Conservation (phyloP, 2,888 invertebrate genomes). For the Sphaerophoria rueppellii region DNA sequence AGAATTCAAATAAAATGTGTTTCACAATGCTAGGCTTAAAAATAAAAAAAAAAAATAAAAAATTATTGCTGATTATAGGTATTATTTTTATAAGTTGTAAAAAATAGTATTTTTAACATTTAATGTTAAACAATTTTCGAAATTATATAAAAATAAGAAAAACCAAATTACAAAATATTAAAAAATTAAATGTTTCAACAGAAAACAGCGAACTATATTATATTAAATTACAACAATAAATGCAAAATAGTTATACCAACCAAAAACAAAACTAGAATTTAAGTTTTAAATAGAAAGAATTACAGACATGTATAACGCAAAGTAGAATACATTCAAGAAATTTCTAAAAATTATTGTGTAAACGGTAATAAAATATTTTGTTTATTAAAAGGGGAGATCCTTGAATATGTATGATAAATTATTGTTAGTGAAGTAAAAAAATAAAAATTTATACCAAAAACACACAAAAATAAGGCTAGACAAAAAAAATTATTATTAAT, state of each 20-base stretch:
- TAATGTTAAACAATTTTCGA: slow-evolving; percentile 48
- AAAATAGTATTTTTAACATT: slow-evolving; percentile 22
- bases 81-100: slow-evolving; percentile 47
- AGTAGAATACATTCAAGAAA: slow-evolving; percentile 22
- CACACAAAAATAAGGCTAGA: not conserved
- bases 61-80: slow-evolving; percentile 7
- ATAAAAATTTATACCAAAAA: slow-evolving; percentile 60
- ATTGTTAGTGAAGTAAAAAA: slow-evolving; percentile 57
- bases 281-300: slow-evolving; percentile 20
- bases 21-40: slow-evolving; percentile 29
- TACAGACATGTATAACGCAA: slow-evolving; percentile 24
- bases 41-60: not conserved
- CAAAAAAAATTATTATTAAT: not conserved
- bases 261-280: slow-evolving; percentile 33
- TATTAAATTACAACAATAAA: slow-evolving; percentile 35
- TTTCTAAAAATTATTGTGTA: slow-evolving; percentile 27
- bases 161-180: slow-evolving; percentile 4
- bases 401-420: slow-evolving; percentile 62
- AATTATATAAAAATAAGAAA: not conserved
- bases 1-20: slow-evolving; percentile 30
- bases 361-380: slow-evolving; percentile 50
- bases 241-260: slow-evolving; percentile 30
- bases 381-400: slow-evolving; percentile 44
- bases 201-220: slow-evolving; percentile 68
- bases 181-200: slow-evolving; percentile 38